phyloP scores from a whole-genome alignment of 2,888 invertebrate species.

The Maniola hyperantus region DNA sequence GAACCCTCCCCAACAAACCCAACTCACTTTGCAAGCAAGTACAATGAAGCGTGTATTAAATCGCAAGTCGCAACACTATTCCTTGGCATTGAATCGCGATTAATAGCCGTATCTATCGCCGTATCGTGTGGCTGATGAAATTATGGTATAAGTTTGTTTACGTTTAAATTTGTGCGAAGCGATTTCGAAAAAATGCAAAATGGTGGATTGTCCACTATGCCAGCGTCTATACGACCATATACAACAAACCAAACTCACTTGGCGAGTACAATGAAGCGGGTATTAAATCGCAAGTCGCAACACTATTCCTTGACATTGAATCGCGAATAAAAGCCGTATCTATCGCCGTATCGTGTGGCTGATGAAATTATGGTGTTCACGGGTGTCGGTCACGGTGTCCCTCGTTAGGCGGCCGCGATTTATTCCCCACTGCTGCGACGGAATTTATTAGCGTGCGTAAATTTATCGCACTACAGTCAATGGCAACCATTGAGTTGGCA shows the following conservation, averaged over 20 bases:
- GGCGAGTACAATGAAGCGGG: background rate
- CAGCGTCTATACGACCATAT: too few relatives aligned
- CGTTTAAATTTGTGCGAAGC: too few relatives aligned
- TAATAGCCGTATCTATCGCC: too few relatives aligned
- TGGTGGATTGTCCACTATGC: too few relatives aligned
- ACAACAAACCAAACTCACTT: too few relatives aligned
- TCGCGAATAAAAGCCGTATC: constrained; percentile 24
- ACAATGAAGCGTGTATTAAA: background rate
- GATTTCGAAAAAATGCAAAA: too few relatives aligned
- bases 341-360: constrained; percentile 27
- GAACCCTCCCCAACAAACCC: too few relatives aligned
- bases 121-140: too few relatives aligned
- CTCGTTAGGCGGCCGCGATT: constrained; percentile 39
- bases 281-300: background rate
- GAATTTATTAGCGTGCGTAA: constrained; percentile 53
- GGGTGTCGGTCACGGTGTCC: constrained; percentile 35
- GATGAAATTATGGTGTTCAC: constrained; percentile 36
- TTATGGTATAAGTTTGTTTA: too few relatives aligned
- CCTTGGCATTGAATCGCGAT: too few relatives aligned
- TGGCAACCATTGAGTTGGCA: background rate
- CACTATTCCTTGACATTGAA: constrained; percentile 5
- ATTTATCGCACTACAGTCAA: constrained; percentile 21
- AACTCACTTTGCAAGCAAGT: background rate
- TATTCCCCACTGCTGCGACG: constrained; percentile 46
- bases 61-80: too few relatives aligned